Percentiles rank a stretch among this genome's conserved stretches.
phyloP scores from a whole-genome alignment of 1,140 invertebrate genomes.

The Drosophila orena region DNA sequence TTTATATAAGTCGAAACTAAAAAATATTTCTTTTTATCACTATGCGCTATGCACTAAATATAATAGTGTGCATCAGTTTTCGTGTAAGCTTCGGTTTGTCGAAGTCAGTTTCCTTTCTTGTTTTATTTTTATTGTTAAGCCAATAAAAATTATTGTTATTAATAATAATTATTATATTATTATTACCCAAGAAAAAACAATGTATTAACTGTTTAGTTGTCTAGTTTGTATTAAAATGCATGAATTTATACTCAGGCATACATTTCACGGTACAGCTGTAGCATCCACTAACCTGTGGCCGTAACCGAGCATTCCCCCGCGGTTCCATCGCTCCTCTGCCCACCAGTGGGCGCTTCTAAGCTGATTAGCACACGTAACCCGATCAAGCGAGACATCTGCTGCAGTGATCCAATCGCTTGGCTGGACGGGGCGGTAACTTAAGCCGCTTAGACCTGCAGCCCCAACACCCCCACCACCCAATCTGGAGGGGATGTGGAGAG shows the following conservation, averaged over 20 bases:
- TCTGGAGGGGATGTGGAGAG: neutral
- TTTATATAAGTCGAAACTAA: too few relatives aligned
- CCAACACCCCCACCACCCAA: neutral
- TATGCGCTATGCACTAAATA: too few relatives aligned
- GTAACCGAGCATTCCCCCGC: slow-evolving; percentile 17
- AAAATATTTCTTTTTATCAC: too few relatives aligned
- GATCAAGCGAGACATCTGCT: slow-evolving; percentile 49
- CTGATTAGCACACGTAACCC: slow-evolving; percentile 47
- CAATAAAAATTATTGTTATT: too few relatives aligned
- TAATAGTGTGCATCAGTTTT: too few relatives aligned
- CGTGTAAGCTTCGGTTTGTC: too few relatives aligned
- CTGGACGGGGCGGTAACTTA: slow-evolving; percentile 35
- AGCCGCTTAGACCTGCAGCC: slow-evolving; percentile 36
- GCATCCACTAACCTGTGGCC: slow-evolving; percentile 14
- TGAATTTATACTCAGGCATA: slow-evolving; percentile 25
- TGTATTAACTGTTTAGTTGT: neutral
- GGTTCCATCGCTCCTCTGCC: slow-evolving; percentile 1
- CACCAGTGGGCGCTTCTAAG: slow-evolving; percentile 28
- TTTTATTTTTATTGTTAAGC: too few relatives aligned
- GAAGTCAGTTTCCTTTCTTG: too few relatives aligned
- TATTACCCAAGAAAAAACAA: neutral
- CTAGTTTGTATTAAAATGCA: neutral
- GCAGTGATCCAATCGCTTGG: slow-evolving; percentile 27
- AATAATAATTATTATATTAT: neutral
- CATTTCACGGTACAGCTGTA: slow-evolving; percentile 25